Percentiles rank a stretch among this genome's conserved stretches.
phyloP scores from a whole-genome alignment of 2,888 invertebrate genomes.

The Phengaris alcon region DNA sequence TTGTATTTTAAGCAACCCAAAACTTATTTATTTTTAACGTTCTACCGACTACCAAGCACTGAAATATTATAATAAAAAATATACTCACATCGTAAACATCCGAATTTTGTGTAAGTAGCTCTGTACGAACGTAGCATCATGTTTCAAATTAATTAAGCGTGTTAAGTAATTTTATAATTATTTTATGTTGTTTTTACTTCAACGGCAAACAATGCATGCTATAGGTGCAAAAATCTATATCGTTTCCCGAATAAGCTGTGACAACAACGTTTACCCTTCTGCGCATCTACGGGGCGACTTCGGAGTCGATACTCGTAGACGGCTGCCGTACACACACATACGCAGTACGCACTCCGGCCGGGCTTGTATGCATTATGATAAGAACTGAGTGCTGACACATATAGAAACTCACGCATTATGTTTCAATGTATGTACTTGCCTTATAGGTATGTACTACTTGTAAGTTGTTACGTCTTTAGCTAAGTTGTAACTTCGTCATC shows the following conservation, averaged over 20 bases:
- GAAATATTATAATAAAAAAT: background rate
- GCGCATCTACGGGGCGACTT: constrained; percentile 6
- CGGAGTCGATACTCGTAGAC: background rate
- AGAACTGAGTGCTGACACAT: background rate
- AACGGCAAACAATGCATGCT: background rate
- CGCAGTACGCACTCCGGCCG: background rate
- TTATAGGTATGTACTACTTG: too few species aligned
- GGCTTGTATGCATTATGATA: background rate
- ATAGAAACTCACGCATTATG: background rate
- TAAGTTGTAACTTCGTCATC: too few species aligned
- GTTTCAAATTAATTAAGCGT: background rate
- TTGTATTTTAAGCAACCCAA: too few species aligned
- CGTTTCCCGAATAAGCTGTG: background rate
- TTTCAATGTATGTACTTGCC: too few species aligned
- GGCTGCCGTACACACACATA: background rate
- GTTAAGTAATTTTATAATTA: background rate
- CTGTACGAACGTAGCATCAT: constrained; percentile 17
- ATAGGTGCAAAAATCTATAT: background rate
- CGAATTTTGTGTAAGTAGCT: constrained; percentile 1
- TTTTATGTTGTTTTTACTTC: background rate
- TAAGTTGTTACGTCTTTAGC: too few species aligned
- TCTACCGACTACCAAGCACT: too few species aligned
- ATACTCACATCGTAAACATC: constrained; percentile 5
- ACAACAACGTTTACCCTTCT: background rate
- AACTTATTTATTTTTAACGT: too few species aligned